Evolutionary conservation across 2,888 invertebrate species (phyloP).

Genomic region (Luffia ferchaultella): DNA sequence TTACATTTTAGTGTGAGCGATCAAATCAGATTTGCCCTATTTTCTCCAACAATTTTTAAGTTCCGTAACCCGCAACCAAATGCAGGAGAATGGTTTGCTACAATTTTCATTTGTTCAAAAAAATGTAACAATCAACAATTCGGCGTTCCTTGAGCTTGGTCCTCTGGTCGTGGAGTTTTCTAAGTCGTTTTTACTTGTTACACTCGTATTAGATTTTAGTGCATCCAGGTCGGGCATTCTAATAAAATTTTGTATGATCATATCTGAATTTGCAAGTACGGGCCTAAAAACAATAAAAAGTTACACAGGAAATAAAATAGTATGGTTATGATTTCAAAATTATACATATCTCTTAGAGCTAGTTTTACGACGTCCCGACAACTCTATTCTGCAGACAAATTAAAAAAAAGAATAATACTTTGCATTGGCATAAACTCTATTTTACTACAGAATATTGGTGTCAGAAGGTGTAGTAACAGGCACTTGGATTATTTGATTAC

Average conservation of each 20-base stretch:
- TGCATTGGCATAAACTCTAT: no score
- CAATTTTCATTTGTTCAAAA: background rate
- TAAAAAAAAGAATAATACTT: no score
- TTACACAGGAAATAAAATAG: no score
- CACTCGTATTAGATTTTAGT: background rate
- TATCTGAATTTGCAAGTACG: background rate
- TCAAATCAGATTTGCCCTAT: background rate
- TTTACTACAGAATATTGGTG: no score
- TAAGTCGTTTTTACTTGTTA: background rate
- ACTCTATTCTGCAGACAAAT: no score
- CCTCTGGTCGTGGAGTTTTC: background rate
- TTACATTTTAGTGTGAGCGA: background rate
- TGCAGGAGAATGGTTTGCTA: background rate
- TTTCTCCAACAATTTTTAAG: background rate
- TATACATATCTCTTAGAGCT: no score
- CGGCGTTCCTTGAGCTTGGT: background rate
- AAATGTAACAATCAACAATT: background rate
- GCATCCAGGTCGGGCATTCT: background rate
- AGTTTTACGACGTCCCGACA: no score
- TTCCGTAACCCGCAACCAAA: background rate
- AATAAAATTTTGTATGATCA: background rate
- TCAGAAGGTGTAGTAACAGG: no score
- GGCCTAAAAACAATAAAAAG: background rate
- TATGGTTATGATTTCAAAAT: no score
- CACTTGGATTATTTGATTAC: no score